Conservation (phyloP, 2,797 vertebrate species). For the Helicolenus hilgendorfi region DNA sequence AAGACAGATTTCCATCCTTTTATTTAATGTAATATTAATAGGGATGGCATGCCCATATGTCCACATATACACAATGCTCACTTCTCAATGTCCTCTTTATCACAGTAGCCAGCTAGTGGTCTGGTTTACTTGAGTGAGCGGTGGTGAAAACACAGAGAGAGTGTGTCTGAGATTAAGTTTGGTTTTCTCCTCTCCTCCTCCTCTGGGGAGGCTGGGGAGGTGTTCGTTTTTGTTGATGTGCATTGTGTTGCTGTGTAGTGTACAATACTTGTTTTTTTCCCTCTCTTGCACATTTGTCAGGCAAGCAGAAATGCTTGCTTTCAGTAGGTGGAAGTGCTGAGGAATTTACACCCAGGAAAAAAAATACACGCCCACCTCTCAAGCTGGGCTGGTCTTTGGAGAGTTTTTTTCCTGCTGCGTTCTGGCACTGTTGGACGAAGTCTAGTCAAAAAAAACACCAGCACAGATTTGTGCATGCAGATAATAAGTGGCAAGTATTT, state of each 20-base stretch:
- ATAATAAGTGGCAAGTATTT: neutral
- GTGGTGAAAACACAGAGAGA: slow-evolving; percentile 25
- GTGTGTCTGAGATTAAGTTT: slow-evolving; percentile 16
- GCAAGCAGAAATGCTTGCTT: slow-evolving; percentile 51
- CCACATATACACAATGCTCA: neutral
- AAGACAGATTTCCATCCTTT: neutral
- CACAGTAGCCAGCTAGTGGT: neutral
- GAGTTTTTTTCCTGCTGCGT: neutral
- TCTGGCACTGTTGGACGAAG: neutral
- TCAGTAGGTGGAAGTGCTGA: slow-evolving; percentile 37
- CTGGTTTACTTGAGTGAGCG: slow-evolving; percentile 10
- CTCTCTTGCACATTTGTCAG: slow-evolving; percentile 61
- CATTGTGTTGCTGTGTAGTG: slow-evolving; percentile 29
- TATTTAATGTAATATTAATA: neutral
- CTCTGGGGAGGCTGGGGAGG: slow-evolving; percentile 30
- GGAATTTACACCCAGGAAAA: slow-evolving; percentile 34
- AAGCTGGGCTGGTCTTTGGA: slow-evolving; percentile 4
- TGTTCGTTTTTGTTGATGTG: slow-evolving; percentile 47
- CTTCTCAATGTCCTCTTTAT: neutral
- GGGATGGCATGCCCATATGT: neutral
- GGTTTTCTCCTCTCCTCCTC: slow-evolving; percentile 13
- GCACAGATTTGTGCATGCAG: neutral
- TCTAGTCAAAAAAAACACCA: neutral
- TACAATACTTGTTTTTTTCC: slow-evolving; percentile 3
- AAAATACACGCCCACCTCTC: slow-evolving; percentile 7